phyloP scores from a whole-genome alignment of 1,140 invertebrate species.

The Calliopsis andreniformis region DNA sequence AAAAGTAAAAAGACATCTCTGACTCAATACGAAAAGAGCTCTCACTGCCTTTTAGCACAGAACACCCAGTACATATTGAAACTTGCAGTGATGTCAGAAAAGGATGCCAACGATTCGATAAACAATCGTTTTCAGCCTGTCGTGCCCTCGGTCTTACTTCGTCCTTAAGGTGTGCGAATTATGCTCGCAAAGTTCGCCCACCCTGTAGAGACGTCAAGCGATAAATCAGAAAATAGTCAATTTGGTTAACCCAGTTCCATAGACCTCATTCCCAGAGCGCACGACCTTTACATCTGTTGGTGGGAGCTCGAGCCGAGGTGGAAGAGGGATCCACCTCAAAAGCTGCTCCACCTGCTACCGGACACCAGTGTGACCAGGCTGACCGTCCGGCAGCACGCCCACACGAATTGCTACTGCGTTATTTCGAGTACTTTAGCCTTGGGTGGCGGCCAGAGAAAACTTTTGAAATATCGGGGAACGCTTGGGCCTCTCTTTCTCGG shows the following conservation, averaged over 20 bases:
- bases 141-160: too few species aligned
- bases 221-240: slow-evolving; percentile 8
- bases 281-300: slow-evolving; percentile 51
- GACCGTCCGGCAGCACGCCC: slow-evolving; percentile 65
- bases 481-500: slow-evolving; percentile 44
- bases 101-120: too few species aligned
- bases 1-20: too few species aligned
- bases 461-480: slow-evolving; percentile 72
- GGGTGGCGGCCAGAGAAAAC: slow-evolving; percentile 74
- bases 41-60: too few species aligned
- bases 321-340: slow-evolving; percentile 31
- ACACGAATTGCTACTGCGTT: slow-evolving; percentile 74
- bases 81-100: too few species aligned
- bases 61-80: too few species aligned
- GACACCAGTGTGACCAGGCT: slow-evolving; percentile 61
- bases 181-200: too few species aligned
- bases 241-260: slow-evolving; percentile 60
- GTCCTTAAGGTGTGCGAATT: too few species aligned
- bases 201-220: background rate
- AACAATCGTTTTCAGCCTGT: too few species aligned
- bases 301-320: slow-evolving; percentile 1
- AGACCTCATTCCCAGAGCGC: slow-evolving; percentile 23
- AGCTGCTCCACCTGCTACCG: slow-evolving; percentile 60
- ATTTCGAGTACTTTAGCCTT: slow-evolving; percentile 76
- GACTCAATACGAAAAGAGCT: too few species aligned